Base-by-base conservation (phyloP, 2,113 vertebrate genomes). In the Pygoscelis antarcticus region DNA sequence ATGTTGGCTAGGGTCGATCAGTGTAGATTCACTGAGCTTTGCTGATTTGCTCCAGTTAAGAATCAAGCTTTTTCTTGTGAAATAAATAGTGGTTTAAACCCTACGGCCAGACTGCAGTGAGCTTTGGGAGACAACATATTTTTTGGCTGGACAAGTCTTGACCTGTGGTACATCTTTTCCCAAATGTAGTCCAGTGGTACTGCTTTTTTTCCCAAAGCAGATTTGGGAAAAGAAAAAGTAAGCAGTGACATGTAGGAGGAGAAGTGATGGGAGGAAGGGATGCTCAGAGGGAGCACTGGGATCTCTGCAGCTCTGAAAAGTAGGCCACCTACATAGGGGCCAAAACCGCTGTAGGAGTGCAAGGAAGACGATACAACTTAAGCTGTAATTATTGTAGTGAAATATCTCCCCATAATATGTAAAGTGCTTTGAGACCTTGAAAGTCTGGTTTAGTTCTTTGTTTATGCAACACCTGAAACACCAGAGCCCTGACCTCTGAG, bases 251-350 rank as follows among this genome's bases (percentile, higher is more conserved):
- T 0, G 22, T 74, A 51, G 95, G 92, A 91, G 83, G 83, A 90
- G 83, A 77, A 71, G 40, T 26, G 89, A 61, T 42, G 42, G 42
- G 42, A 42, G 42, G 42, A 14, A 42, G 14, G 42, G 42, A 42
- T 96, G 70, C 42, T 76, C 66, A 72, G 61, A 64, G 58, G 16
- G 58, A 96, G 58, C 90, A 15, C 40, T 49, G 85, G 74, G 74
- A 76, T 81, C 74, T 85, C n/a, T 47, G 64, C 64, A 71, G 46
- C 64, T 89, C 83, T 61, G 87, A 40, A 64, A 44, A 70, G 44
- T 49, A 62, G 91, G 66, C 90, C 82, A 87, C 93, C 90, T 90
- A 83, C 78, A 34, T 7, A 88, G 94, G 89, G 93, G 81, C 93
- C 93, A 88, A 42, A 77, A 47, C 71, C 5, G 5, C 78, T 51